These are phyloP conservation scores for Sphaeramia orbicularis DNA, from an alignment of 2,797 vertebrate species.

Conservation along the genomic window DNA sequence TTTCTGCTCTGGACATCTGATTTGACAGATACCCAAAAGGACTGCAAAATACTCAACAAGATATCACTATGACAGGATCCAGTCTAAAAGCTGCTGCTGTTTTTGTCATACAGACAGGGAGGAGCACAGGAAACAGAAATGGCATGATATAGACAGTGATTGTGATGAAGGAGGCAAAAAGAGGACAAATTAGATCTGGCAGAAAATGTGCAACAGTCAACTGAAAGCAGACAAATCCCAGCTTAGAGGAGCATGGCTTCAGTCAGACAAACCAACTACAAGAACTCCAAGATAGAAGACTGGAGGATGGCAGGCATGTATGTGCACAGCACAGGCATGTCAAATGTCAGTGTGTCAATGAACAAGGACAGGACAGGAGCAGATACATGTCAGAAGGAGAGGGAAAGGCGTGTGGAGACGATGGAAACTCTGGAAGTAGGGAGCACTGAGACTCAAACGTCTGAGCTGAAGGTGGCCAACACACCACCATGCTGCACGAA, in stretches of 20 bases:
- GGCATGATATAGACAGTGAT: constrained; percentile 22
- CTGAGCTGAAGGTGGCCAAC: constrained; percentile 34
- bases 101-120: constrained; percentile 13
- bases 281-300: constrained; percentile 18
- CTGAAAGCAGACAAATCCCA: constrained; percentile 34
- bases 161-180: constrained; percentile 45
- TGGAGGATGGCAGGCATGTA: constrained; percentile 24
- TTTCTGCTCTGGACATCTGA: constrained; percentile 12
- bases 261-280: constrained; percentile 44
- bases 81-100: constrained; percentile 18
- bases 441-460: constrained; percentile 31
- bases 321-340: constrained; percentile 40
- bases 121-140: constrained; percentile 40
- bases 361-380: constrained; percentile 43
- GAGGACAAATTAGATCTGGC: constrained; percentile 62
- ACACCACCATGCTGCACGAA: constrained; percentile 2
- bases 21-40: constrained; percentile 32
- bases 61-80: constrained; percentile 3
- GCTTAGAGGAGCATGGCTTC: constrained; percentile 26
- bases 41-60: constrained; percentile 9
- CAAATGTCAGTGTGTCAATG: constrained; percentile 47
- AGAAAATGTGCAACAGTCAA: constrained; percentile 57
- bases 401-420: constrained; percentile 24
- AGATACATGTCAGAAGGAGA: constrained; percentile 30
- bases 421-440: constrained; percentile 41